These are phyloP conservation scores for Zygogramma bicolorata DNA, from an alignment of 2,888 invertebrate genomes.

Conservation along the genomic window DNA sequence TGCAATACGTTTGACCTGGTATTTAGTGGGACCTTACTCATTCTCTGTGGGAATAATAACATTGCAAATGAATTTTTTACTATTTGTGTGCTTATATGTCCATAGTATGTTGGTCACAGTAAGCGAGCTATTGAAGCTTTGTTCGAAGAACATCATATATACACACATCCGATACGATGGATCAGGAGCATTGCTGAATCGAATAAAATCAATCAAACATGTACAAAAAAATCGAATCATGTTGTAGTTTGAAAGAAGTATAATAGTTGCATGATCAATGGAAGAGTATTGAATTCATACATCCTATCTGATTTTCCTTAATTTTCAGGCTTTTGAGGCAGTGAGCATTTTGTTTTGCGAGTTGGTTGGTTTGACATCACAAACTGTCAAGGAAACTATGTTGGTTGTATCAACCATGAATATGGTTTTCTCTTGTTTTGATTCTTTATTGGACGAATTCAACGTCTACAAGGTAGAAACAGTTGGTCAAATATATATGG, in stretches of 20 bases:
- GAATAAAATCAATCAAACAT: too few species aligned
- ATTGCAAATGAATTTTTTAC: too few species aligned
- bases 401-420: slow-evolving; percentile 86
- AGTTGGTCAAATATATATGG: slow-evolving; percentile 90
- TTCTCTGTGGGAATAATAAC: too few species aligned
- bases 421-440: slow-evolving; percentile 85
- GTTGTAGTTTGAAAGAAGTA: too few species aligned
- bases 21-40: neutral
- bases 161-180: too few species aligned
- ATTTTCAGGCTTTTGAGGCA: slow-evolving; percentile 76
- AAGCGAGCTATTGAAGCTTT: too few species aligned
- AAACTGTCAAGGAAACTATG: slow-evolving; percentile 74
- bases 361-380: slow-evolving; percentile 71
- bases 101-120: too few species aligned
- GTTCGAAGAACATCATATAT: too few species aligned
- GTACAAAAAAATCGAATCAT: too few species aligned
- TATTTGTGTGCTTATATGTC: too few species aligned
- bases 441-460: slow-evolving; percentile 83
- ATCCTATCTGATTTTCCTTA: neutral
- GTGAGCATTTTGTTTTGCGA: slow-evolving; percentile 85
- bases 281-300: too few species aligned
- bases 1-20: neutral
- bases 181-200: too few species aligned
- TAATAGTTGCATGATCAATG: neutral
- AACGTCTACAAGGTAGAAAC: slow-evolving; percentile 93